Evolutionary conservation across 1,140 invertebrate genomes (phyloP), one percentile per base, ranked within the genome.

Genomic region (Eurosta solidaginis): DNA sequence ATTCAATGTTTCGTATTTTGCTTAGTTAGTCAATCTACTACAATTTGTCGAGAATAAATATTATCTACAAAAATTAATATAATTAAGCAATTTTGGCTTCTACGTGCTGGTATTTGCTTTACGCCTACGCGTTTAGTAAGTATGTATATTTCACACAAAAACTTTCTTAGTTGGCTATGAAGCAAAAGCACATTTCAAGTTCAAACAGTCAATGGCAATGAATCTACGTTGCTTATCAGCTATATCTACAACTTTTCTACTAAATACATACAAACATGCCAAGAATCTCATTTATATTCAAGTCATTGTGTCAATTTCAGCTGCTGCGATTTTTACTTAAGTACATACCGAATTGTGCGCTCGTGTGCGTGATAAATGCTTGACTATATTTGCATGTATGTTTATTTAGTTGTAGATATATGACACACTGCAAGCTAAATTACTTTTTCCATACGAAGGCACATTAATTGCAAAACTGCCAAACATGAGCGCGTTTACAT

Each of bases 391-490:
- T 68, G 9, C 1, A 40, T 12, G 7, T 20, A 33, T 40, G 7
- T 12, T 6, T 10, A 17, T 33, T 20, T 68, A 36, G 6, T 22
- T 4, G 4, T 20, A 36, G 17, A 29, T 3, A 17, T 42, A 12
- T 40, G 33, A 68, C n/a, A n/a, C n/a, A n/a, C n/a, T n/a, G n/a
- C n/a, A 68, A 17, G 36, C 59, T 7, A 68, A 68, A 68, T 68
- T 68, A 68, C 59, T 20, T 68, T 68, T 68, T 68, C 36, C 59
- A 68, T 68, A 9, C 20, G 59, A 68, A 20, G 40, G 59, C 59
- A 22, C 59, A 42, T 42, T 68, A 68, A 68, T 68, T 68, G 59
- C n/a, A 36, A 68, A 68, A 68, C 59, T 68, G 9, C 59, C 59
- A 3, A 68, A 68, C 33, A 17, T 47, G 12, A 17, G 45, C 45